Evolutionary conservation across 2,888 invertebrate species (phyloP).

Genomic region (Drosophila mayaguana): DNA sequence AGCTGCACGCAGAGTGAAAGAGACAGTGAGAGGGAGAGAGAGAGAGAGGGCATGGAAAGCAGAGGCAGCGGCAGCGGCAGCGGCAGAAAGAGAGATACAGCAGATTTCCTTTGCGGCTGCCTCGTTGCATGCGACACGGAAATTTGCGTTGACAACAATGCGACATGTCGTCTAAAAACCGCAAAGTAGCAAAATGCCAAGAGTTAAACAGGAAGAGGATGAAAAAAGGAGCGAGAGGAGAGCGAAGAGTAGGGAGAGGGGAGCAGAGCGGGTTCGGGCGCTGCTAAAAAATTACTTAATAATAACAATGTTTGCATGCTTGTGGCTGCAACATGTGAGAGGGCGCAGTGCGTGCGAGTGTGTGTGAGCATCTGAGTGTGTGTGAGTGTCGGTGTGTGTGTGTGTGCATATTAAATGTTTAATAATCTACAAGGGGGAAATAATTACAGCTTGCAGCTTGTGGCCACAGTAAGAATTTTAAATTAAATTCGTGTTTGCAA

Average conservation of each 20-base stretch:
- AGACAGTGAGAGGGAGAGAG: background rate
- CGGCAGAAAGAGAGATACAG: slow-evolving; percentile 2
- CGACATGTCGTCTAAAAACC: slow-evolving; percentile 61
- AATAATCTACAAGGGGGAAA: slow-evolving; percentile 45
- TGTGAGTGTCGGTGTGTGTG: slow-evolving; percentile 7
- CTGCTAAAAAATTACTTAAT: slow-evolving; percentile 71
- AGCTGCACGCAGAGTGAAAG: slow-evolving; percentile 38
- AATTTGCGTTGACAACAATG: slow-evolving; percentile 73
- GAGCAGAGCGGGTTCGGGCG: background rate
- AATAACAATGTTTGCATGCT: slow-evolving; percentile 62
- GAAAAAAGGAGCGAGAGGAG: too few relatives aligned
- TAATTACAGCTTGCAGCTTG: slow-evolving; percentile 29
- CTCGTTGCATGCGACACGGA: slow-evolving; percentile 69
- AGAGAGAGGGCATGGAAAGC: background rate
- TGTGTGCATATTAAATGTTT: slow-evolving; percentile 56
- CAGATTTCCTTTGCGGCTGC: slow-evolving; percentile 42
- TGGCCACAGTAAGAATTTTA: slow-evolving; percentile 25
- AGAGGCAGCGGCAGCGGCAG: too few relatives aligned
- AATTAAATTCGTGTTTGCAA: slow-evolving; percentile 34
- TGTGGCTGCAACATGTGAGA: slow-evolving; percentile 21
- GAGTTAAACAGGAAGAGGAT: slow-evolving; percentile 3
- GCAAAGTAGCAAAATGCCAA: slow-evolving; percentile 55
- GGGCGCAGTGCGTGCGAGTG: background rate
- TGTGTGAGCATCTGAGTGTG: slow-evolving; percentile 33
- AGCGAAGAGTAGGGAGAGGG: background rate